Evolutionary conservation across 2,797 vertebrate genomes (phyloP).

Genomic region (Orestias chungarensis): DNA sequence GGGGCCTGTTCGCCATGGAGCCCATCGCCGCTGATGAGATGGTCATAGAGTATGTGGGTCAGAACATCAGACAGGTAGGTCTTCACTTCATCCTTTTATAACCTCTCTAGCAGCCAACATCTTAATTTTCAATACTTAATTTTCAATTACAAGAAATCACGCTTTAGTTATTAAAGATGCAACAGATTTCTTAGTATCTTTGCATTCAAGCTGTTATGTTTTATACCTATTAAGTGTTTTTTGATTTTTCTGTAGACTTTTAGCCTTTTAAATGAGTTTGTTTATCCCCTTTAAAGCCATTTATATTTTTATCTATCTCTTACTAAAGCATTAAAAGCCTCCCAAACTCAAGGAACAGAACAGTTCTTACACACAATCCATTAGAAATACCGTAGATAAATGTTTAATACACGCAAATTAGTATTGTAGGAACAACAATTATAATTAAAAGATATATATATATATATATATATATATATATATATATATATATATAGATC

Average conservation of each 20-base stretch:
- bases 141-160: no score
- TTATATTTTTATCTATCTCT: background rate
- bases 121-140: background rate
- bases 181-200: no score
- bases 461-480: no score
- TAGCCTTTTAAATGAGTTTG: background rate
- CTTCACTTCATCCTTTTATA: background rate
- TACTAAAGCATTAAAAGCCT: background rate
- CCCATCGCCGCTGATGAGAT: slow-evolving; percentile 94
- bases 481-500: no score
- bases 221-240: background rate
- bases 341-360: background rate
- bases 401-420: no score
- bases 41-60: slow-evolving; percentile 95
- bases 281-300: background rate
- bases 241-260: background rate
- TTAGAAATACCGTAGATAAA: no score
- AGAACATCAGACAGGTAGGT: slow-evolving; percentile 91
- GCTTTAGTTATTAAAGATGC: no score
- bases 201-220: no score
- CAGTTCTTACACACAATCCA: no score
- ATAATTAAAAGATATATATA: no score
- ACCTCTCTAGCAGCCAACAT: background rate
- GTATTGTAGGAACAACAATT: background rate
- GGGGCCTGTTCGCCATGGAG: slow-evolving; percentile 95